Percentiles rank a stretch among this genome's conserved stretches.
phyloP scores from a whole-genome alignment of 2,888 invertebrate species.

The Cryptus viduatorius region DNA sequence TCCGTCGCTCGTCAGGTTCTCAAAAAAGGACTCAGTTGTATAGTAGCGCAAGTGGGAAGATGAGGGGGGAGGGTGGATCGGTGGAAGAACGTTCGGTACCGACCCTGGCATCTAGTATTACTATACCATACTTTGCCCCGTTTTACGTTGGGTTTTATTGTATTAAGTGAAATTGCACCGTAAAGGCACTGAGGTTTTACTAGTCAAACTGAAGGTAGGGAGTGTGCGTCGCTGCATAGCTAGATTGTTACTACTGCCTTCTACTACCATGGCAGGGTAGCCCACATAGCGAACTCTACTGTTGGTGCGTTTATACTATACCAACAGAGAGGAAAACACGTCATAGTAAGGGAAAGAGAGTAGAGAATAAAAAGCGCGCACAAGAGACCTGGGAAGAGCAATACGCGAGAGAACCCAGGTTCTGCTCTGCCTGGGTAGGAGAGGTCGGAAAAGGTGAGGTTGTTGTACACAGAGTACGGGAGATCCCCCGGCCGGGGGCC shows the following conservation, averaged over 20 bases:
- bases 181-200: conserved; percentile 75
- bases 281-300: not conserved
- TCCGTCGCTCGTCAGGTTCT: conserved; percentile 66
- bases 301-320: conserved; percentile 4
- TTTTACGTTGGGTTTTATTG: conserved; percentile 80
- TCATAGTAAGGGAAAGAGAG: conserved; percentile 14
- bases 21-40: conserved; percentile 55
- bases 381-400: conserved; percentile 45
- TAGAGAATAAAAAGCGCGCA: conserved; percentile 25
- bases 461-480: conserved; percentile 19
- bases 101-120: conserved; percentile 43
- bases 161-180: conserved; percentile 83
- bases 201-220: conserved; percentile 58
- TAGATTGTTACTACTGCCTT: conserved; percentile 8
- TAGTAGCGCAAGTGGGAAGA: conserved; percentile 54
- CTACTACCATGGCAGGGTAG: not conserved
- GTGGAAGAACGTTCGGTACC: conserved; percentile 59
- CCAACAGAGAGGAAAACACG: conserved; percentile 21
- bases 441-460: conserved; percentile 48
- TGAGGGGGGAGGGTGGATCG: conserved; percentile 37
- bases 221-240: conserved; percentile 38
- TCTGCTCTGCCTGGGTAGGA: conserved; percentile 7
- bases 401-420: conserved; percentile 59
- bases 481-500: conserved; percentile 37
- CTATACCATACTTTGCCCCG: conserved; percentile 58